Evolutionary conservation across 2,113 vertebrate species (phyloP).

Genomic region (Spea multiplicata): DNA sequence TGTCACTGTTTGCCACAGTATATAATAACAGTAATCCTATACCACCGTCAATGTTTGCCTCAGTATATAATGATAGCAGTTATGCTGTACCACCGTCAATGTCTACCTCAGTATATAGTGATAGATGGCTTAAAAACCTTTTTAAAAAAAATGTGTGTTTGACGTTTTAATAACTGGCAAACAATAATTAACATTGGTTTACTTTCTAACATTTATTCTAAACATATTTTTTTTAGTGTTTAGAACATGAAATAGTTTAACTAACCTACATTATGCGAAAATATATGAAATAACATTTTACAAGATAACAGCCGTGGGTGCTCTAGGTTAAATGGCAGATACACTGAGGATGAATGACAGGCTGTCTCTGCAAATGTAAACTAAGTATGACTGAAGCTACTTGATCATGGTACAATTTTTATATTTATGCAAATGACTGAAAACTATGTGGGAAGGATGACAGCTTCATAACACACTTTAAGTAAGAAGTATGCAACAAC

Average conservation of each 20-base stretch:
- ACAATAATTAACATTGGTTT: no score
- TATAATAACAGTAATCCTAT: no score
- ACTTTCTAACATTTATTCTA: no score
- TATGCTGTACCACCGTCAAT: no score
- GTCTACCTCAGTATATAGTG: no score
- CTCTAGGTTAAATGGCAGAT: conserved; percentile 27
- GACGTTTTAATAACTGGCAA: no score
- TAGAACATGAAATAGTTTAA: neutral
- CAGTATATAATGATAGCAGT: no score
- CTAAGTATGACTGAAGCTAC: conserved; percentile 7
- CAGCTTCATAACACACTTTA: conserved; percentile 10
- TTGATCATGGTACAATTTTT: neutral
- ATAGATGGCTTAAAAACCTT: no score
- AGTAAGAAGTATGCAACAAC: conserved; percentile 1
- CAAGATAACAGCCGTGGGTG: neutral
- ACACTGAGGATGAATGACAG: conserved; percentile 27
- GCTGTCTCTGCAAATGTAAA: conserved; percentile 28
- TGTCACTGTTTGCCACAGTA: no score
- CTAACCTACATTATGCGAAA: neutral
- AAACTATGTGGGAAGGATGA: conserved; percentile 7
- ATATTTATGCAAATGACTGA: conserved; percentile 32
- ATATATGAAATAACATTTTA: neutral
- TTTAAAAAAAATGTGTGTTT: no score
- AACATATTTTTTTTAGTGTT: neutral
- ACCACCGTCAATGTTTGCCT: no score